Evolutionary conservation across 2,888 invertebrate species (phyloP).

Genomic region (Eristalis intricaria): DNA sequence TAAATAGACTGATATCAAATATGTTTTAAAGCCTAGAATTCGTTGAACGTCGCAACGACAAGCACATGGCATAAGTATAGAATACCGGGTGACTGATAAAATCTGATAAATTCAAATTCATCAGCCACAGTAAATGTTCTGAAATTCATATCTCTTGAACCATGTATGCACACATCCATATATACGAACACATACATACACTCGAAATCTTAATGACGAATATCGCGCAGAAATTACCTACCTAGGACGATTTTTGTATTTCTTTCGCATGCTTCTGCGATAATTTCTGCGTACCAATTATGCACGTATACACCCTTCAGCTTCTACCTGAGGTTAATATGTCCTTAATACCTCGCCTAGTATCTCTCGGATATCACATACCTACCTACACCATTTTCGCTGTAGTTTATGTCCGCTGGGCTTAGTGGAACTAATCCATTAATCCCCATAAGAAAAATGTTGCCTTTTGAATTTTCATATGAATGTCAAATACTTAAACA

Average conservation of each 20-base stretch:
- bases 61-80: not conserved
- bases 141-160: not conserved
- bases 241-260: not conserved
- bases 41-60: not conserved
- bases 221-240: not conserved
- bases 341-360: too few relatives aligned
- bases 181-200: too few relatives aligned
- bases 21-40: too few relatives aligned
- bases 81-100: not conserved
- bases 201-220: not conserved
- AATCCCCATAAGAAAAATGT: too few relatives aligned
- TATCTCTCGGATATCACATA: too few relatives aligned
- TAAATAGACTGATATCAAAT: too few relatives aligned
- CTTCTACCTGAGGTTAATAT: not conserved
- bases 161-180: not conserved
- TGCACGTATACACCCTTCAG: not conserved
- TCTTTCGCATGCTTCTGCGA: not conserved
- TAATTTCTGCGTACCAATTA: not conserved
- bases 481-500: too few relatives aligned
- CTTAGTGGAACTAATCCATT: too few relatives aligned
- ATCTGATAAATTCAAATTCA: not conserved
- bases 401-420: too few relatives aligned
- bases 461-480: too few relatives aligned
- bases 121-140: not conserved
- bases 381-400: too few relatives aligned